Conservation (phyloP, 1,140 invertebrate species). For the Drosophila arawakana region DNA sequence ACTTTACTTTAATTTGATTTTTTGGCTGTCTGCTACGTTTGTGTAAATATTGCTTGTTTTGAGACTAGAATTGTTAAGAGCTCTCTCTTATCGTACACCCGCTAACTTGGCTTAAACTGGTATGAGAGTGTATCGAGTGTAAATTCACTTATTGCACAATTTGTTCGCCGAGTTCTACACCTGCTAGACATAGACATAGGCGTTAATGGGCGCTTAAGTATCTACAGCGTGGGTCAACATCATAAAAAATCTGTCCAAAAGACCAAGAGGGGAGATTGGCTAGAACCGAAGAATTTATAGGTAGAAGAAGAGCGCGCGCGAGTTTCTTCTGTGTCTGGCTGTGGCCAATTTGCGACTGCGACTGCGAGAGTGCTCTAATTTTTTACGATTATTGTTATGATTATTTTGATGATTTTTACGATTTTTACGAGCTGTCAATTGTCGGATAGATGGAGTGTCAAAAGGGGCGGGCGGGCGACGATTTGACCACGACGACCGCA, state of each 20-base stretch:
- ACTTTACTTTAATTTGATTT: constrained; percentile 21
- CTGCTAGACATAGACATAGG: constrained; percentile 53
- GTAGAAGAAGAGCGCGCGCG: constrained; percentile 46
- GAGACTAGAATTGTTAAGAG: constrained; percentile 72
- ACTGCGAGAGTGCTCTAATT: constrained; percentile 48
- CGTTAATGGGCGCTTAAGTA: constrained; percentile 45
- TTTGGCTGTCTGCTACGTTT: constrained; percentile 52
- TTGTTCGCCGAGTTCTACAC: constrained; percentile 50
- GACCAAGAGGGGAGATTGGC: neutral
- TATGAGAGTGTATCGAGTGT: constrained; percentile 39
- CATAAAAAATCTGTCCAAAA: constrained; percentile 34
- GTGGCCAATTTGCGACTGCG: constrained; percentile 53
- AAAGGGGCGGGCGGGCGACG: constrained; percentile 34
- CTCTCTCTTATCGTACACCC: constrained; percentile 11
- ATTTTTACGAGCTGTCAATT: constrained; percentile 77
- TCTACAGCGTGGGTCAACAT: constrained; percentile 39
- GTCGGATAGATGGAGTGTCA: constrained; percentile 33
- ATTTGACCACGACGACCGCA: constrained; percentile 57
- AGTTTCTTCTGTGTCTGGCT: constrained; percentile 49
- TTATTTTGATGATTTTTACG: constrained; percentile 74
- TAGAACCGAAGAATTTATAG: constrained; percentile 4
- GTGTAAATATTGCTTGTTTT: constrained; percentile 70
- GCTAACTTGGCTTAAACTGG: constrained; percentile 34
- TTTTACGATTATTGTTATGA: constrained; percentile 83
- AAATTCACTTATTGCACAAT: constrained; percentile 70